A percentile compares a stretch with the other conserved stretches of the same genome.
Conservation (phyloP, 2,113 vertebrate genomes). For the Ovis canadensis region DNA sequence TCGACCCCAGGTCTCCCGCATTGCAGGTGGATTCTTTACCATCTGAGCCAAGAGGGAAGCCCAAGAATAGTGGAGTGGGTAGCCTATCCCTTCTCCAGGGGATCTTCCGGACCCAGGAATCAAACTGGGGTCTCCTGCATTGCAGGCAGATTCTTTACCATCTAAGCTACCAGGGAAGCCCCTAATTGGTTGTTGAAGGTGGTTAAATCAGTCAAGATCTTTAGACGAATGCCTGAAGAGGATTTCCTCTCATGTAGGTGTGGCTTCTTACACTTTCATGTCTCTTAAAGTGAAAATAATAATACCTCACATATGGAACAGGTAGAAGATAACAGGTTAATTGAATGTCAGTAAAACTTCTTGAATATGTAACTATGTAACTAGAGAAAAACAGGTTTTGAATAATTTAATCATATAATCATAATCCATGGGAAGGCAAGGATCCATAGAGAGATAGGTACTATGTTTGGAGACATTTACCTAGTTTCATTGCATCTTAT, state of each 20-base stretch:
- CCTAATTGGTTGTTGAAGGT: neutral
- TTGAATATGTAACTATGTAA: neutral
- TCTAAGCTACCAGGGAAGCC: neutral
- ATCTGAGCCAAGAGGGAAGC: neutral
- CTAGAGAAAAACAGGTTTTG: neutral
- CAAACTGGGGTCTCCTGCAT: neutral
- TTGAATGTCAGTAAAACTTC: neutral
- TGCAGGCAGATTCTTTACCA: neutral
- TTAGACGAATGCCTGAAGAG: neutral
- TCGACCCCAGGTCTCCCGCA: neutral
- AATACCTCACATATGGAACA: neutral
- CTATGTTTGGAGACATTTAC: neutral
- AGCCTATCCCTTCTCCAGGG: neutral
- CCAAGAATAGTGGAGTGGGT: neutral
- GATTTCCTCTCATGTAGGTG: neutral
- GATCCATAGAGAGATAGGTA: neutral
- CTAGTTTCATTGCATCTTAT: neutral
- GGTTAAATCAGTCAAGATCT: neutral
- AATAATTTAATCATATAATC: neutral
- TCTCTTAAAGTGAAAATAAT: neutral
- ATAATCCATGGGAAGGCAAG: neutral
- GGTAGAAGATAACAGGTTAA: neutral
- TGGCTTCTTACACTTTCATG: neutral
- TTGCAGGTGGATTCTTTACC: neutral
- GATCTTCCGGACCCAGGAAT: neutral